Evolutionary conservation across 2,113 vertebrate genomes (phyloP).

Genomic region (Onychostoma macrolepis): DNA sequence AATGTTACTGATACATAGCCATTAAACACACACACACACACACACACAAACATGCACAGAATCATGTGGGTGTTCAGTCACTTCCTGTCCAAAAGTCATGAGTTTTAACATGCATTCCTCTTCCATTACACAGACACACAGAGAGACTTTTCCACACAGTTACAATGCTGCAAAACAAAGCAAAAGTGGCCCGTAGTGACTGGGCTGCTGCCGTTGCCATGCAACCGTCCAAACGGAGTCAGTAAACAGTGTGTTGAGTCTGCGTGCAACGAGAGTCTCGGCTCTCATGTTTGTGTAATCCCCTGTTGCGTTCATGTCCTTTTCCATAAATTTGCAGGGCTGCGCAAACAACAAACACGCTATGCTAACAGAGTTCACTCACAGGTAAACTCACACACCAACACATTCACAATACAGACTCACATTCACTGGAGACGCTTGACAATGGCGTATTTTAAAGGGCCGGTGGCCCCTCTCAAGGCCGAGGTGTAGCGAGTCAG

Average conservation of each 20-base stretch:
- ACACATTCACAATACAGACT: background rate
- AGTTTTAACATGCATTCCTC: slow-evolving; percentile 53
- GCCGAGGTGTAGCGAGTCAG: slow-evolving; percentile 41
- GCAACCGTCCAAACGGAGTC: slow-evolving; percentile 54
- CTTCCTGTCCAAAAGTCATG: slow-evolving; percentile 58
- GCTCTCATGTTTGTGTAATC: slow-evolving; percentile 54
- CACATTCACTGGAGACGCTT: background rate
- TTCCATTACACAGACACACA: slow-evolving; percentile 42
- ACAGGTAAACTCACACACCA: slow-evolving; percentile 31
- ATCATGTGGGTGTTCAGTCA: slow-evolving; percentile 53
- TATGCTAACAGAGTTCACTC: slow-evolving; percentile 25
- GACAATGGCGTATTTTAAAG: slow-evolving; percentile 52
- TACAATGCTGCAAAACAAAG: slow-evolving; percentile 45
- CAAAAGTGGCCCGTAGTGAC: slow-evolving; percentile 50
- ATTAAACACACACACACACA: slow-evolving; percentile 34
- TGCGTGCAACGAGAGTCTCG: slow-evolving; percentile 27
- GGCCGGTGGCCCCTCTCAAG: slow-evolving; percentile 33
- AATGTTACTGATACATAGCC: slow-evolving; percentile 34
- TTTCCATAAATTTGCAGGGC: slow-evolving; percentile 53
- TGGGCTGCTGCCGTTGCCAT: slow-evolving; percentile 52
- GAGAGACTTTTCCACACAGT: slow-evolving; percentile 47
- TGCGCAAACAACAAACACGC: slow-evolving; percentile 43
- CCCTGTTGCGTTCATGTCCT: slow-evolving; percentile 44
- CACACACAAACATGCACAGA: slow-evolving; percentile 32
- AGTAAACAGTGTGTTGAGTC: slow-evolving; percentile 53